Conservation (phyloP, 2,797 vertebrate species). For the Lacerta agilis region DNA sequence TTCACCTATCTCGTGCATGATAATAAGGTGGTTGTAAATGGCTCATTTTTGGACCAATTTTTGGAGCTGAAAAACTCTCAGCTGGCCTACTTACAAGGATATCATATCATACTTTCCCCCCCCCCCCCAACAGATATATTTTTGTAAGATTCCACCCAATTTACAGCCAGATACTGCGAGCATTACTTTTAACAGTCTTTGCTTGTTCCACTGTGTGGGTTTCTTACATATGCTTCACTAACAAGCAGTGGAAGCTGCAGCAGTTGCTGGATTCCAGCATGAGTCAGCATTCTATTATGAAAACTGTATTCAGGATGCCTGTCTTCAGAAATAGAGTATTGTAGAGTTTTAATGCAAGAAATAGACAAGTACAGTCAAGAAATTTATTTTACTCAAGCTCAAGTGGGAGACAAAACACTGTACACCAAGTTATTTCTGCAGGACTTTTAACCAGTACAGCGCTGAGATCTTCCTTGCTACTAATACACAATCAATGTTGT, state of each 20-base stretch:
- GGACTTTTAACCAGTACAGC: conserved; percentile 7
- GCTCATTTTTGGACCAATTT: background rate
- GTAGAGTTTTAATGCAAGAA: conserved; percentile 13
- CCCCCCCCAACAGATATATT: background rate
- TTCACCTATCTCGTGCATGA: background rate
- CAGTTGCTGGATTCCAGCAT: background rate
- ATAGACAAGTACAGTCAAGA: conserved; percentile 26
- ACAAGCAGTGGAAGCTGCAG: background rate
- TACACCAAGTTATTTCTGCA: background rate
- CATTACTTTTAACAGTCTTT: background rate
- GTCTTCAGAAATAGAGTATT: conserved; percentile 45
- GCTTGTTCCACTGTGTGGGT: background rate
- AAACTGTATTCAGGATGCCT: conserved; percentile 47
- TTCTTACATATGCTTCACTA: background rate
- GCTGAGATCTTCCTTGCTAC: background rate
- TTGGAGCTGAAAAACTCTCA: background rate
- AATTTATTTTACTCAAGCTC: conserved; percentile 35
- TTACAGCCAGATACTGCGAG: background rate
- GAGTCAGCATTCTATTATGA: background rate
- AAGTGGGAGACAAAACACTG: background rate
- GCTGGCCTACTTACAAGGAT: background rate
- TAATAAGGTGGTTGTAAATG: background rate
- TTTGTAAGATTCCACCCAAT: background rate
- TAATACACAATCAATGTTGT: background rate
- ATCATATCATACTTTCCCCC: background rate